These are phyloP conservation scores for Latrodectus geometricus DNA, from an alignment of 1,140 invertebrate species.

Conservation along the genomic window DNA sequence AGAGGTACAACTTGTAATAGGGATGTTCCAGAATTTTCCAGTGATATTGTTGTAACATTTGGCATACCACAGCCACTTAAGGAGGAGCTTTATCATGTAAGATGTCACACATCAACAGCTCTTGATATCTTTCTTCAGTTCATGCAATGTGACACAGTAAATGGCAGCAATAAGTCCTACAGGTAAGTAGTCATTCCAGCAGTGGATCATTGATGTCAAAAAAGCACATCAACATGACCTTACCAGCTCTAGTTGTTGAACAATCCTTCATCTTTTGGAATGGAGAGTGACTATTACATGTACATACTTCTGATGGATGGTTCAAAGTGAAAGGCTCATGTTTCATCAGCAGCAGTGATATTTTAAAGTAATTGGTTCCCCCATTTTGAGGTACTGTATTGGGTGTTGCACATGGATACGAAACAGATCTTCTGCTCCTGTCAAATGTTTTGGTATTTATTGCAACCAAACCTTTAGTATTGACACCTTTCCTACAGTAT, in stretches of 20 bases:
- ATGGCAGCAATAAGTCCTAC: neutral
- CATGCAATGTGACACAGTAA: neutral
- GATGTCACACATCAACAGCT: neutral
- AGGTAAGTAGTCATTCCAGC: neutral
- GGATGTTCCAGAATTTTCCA: neutral
- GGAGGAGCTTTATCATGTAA: neutral
- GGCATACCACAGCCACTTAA: neutral
- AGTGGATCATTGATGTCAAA: neutral
- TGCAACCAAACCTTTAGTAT: neutral
- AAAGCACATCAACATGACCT: neutral
- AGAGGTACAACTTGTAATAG: neutral
- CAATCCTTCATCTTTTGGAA: neutral
- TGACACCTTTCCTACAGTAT: neutral
- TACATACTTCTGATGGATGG: neutral
- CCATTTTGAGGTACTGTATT: neutral
- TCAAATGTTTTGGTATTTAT: neutral
- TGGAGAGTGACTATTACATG: neutral
- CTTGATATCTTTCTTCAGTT: neutral
- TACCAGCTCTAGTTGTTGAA: neutral
- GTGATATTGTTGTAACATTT: neutral
- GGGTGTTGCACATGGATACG: neutral
- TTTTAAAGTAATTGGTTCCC: neutral
- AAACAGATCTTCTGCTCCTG: neutral
- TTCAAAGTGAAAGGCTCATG: neutral
- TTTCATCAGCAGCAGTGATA: neutral